These are phyloP conservation scores for Falco concolor DNA, from an alignment of 2,797 vertebrate species.

Conservation along the genomic window DNA sequence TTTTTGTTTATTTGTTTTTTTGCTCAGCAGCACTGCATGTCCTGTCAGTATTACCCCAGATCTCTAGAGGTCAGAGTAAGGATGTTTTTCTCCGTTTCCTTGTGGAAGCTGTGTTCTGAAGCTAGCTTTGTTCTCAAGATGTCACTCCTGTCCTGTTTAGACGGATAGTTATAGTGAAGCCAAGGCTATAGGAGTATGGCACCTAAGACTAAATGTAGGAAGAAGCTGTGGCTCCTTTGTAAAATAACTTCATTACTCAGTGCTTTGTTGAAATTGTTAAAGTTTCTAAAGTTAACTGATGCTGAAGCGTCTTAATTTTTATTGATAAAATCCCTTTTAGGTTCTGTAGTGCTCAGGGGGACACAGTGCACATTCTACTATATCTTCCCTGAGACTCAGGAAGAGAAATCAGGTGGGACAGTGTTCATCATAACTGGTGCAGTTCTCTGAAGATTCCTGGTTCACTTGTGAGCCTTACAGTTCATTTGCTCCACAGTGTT, in stretches of 20 bases:
- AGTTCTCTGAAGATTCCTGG: neutral
- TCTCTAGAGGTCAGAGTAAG: neutral
- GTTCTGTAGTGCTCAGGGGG: neutral
- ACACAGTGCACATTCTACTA: neutral
- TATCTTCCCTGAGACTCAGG: neutral
- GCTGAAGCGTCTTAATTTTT: neutral
- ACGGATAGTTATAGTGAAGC: neutral
- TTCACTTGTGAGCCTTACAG: neutral
- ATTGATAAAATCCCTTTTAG: neutral
- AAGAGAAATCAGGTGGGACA: neutral
- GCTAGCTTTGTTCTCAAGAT: neutral
- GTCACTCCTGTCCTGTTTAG: neutral
- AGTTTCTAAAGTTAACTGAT: neutral
- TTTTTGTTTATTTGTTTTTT: neutral
- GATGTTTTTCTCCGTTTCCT: neutral
- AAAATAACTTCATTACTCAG: neutral
- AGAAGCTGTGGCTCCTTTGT: neutral
- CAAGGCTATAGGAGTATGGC: neutral
- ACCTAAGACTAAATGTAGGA: neutral
- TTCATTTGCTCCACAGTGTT: neutral
- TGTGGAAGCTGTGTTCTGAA: neutral
- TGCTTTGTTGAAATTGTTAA: neutral
- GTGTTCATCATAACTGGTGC: neutral
- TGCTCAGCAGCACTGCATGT: neutral
- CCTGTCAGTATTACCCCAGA: neutral